Conservation (phyloP, 53 echinoderm and acorn worm species). For the Luidia sarsii region DNA sequence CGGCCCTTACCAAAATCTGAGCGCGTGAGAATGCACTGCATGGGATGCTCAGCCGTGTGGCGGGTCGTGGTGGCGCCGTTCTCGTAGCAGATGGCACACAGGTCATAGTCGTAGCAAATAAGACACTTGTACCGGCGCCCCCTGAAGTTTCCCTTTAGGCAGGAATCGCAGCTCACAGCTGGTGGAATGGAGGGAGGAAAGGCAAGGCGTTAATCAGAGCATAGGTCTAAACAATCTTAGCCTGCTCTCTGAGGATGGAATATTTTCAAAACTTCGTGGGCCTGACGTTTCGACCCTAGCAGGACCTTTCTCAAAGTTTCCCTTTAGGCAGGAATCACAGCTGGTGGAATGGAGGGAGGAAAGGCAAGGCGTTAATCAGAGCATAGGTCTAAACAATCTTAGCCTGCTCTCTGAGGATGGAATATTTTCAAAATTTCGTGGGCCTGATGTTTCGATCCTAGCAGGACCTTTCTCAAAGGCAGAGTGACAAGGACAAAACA, state of each 20-base stretch:
- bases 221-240: too few relatives aligned
- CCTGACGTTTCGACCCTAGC: too few relatives aligned
- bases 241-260: too few relatives aligned
- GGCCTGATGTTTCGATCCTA: too few relatives aligned
- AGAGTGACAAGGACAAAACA: too few relatives aligned
- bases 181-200: not conserved
- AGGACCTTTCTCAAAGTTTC: too few relatives aligned
- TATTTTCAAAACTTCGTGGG: too few relatives aligned
- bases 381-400: too few relatives aligned
- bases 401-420: too few relatives aligned
- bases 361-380: not conserved
- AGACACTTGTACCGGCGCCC: constrained; percentile 99
- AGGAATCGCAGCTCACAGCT: constrained; percentile 99
- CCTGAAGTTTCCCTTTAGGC: constrained; percentile 97
- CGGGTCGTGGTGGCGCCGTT: constrained; percentile 96
- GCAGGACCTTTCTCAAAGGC: too few relatives aligned
- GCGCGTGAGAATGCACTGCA: constrained; percentile 99
- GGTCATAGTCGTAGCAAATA: constrained; percentile 98
- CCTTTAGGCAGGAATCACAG: constrained; percentile 98
- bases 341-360: constrained; percentile 18
- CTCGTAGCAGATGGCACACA: constrained; percentile 96
- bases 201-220: not conserved
- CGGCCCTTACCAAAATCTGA: constrained; percentile 99
- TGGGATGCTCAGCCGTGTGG: constrained; percentile 98
- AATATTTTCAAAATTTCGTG: not conserved